These are phyloP conservation scores for Pseudocheirus occidentalis DNA, from an alignment of 2,797 vertebrate genomes.

Conservation along the genomic window DNA sequence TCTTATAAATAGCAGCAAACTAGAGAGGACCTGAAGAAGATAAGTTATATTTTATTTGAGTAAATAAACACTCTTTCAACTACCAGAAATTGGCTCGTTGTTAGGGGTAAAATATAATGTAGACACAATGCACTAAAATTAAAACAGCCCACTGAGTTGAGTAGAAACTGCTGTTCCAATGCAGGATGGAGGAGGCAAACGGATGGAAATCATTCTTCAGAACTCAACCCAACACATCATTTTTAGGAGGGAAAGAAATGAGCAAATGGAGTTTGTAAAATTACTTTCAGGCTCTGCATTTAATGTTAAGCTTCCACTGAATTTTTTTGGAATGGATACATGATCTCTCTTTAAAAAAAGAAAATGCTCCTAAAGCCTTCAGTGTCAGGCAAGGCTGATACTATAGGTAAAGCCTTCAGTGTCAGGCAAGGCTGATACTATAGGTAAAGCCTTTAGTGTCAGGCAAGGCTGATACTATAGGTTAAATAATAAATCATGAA, in stretches of 20 bases:
- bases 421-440: constrained; percentile 25
- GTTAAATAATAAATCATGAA: constrained; percentile 69
- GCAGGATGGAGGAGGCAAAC: constrained; percentile 51
- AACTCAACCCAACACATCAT: constrained; percentile 10
- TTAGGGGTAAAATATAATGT: constrained; percentile 45
- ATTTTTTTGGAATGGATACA: not conserved
- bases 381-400: not conserved
- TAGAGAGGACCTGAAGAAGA: constrained; percentile 23
- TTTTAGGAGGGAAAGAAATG: constrained; percentile 8
- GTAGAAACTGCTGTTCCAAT: constrained; percentile 49
- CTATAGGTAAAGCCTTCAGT: constrained; percentile 17
- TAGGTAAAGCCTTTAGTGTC: constrained; percentile 20
- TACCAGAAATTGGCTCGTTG: not conserved
- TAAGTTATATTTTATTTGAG: constrained; percentile 53
- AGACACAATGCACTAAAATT: constrained; percentile 41
- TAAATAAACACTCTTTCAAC: constrained; percentile 65
- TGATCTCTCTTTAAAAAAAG: constrained; percentile 34
- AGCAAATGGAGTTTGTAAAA: constrained; percentile 62
- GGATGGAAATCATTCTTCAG: constrained; percentile 57
- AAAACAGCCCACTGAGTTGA: constrained; percentile 62
- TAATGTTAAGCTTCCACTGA: constrained; percentile 23
- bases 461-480: not conserved
- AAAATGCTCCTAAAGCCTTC: constrained; percentile 1
- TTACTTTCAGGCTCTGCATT: constrained; percentile 31
- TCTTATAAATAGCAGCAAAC: constrained; percentile 52